Evolutionary conservation across 2,888 invertebrate genomes (phyloP), one percentile per base, ranked within the genome.

Genomic region (Zootermopsis nevadensis): DNA sequence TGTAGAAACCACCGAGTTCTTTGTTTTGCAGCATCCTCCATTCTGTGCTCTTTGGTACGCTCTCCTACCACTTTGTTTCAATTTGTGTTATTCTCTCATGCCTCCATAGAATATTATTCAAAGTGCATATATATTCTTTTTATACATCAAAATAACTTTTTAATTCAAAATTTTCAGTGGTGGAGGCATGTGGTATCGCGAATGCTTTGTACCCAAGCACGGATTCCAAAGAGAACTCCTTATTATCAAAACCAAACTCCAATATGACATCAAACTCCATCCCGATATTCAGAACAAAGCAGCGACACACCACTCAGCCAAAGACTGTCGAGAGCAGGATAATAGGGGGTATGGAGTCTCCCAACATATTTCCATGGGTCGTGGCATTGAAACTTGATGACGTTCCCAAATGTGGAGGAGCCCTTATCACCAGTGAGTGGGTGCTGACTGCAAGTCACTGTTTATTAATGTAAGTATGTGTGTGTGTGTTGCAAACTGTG

Each of bases 361-460:
- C 84, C 0, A 55, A 85, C 66, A 66, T 67, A 33, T 85, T 79
- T 42, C 85, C 85, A 0, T 85, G 85, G 85, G 67, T 84, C 33
- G 83, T 42, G 12, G 67, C 80, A 15, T 38, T 84, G 19, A 42
- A 82, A 35, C n/a, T 84, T n/a, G 83, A 84, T 53, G 30, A 67
- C 1, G 60, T 31, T 12, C 79, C 81, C 27, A 81, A 53, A n/a
- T 85, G 85, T 76, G 83, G 81, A 31, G 85, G 82, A 0, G 81
- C 84, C 19, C 80, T 85, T 55, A 69, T 85, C 33, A 79, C 77
- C 42, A 55, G 72, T 27, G 55, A 76, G n/a, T 83, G 84, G 84
- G 76, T 84, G 33, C 35, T 85, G 31, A 85, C 85, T 27, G 85
- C 85, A 22, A 83, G 82, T 27, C 85, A 85, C 72, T 85, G 85